A percentile compares a stretch with the other conserved stretches of the same genome.
Evolutionary conservation across 2,888 invertebrate species (phyloP).

Genomic region (Podabrus alpinus): DNA sequence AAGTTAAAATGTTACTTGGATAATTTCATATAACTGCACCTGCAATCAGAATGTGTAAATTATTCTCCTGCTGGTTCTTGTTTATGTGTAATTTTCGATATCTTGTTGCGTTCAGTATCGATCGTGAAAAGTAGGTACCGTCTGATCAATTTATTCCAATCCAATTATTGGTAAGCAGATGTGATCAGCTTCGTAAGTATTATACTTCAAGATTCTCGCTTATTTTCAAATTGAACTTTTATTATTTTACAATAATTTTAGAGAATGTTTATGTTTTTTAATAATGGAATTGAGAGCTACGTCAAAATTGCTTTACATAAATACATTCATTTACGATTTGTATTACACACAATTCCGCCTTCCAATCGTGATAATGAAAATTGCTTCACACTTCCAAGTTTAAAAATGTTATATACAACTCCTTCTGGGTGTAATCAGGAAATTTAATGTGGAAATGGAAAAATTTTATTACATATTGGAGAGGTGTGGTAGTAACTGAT

Average conservation of each 20-base stretch:
- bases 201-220: not conserved
- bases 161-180: constrained; percentile 39
- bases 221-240: not conserved
- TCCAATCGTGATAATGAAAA: not conserved
- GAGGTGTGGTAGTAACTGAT: not conserved
- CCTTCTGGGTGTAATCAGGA: not conserved
- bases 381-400: not conserved
- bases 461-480: not conserved
- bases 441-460: not conserved
- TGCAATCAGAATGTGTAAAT: constrained; percentile 55
- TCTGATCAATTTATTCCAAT: constrained; percentile 46
- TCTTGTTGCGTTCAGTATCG: constrained; percentile 46
- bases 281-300: not conserved
- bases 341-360: not conserved
- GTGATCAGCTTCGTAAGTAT: not conserved
- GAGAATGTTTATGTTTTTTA: not conserved
- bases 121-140: constrained; percentile 45
- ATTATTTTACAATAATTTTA: not conserved
- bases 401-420: not conserved
- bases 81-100: constrained; percentile 52
- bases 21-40: constrained; percentile 54
- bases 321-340: not conserved
- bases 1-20: constrained; percentile 54
- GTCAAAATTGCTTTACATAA: not conserved
- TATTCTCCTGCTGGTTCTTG: constrained; percentile 44